Evolutionary conservation across 2,888 invertebrate genomes (phyloP), one percentile per base, ranked within the genome.

Genomic region (Sarcophaga subvicina): DNA sequence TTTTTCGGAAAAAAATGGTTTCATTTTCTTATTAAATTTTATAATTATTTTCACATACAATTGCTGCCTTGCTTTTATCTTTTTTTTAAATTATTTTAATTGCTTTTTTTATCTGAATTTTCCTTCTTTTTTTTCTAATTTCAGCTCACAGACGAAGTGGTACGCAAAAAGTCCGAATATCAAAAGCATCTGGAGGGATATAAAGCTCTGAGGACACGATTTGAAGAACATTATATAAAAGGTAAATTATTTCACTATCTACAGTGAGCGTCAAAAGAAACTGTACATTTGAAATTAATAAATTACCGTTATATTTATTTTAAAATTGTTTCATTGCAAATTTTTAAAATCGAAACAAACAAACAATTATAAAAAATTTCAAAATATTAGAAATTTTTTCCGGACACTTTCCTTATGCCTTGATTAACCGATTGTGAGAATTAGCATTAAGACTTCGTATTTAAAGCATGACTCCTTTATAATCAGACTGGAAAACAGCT

Each of bases 151-250:
- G 98, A 98, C 91, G 98, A 98, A 91, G 97, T 98, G 60, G 95
- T 96, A 88, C 96, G 97, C 90, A 97, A 97, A 92, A 98, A 98
- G 93, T 95, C 96, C 89, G 98, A 98, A 93, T 99, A 99, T 94
- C 97, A 97, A 93, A 98, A 98, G 94, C 97, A 97, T 93, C 94
- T 98, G 89, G 98, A 98, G 93, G 95, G 96, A 78, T 98, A 98
- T 94, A 97, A 97, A 93, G 95, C 96, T 90, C 96, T 98, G 94
- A 95, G 98, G 92, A 96, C 97, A 81, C 97, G 98, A 93, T 98
- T 98, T 93, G 98, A 98, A 93, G 98, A 99, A 93, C 97, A 97
- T 94, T 97, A 97, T 93, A 95, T 98, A 86, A 98, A 98, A 95
- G 97, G 98, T 97, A 95, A 95, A 95, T 94, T 91, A 88, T 37